phyloP scores from a whole-genome alignment of 2,113 vertebrate species.

The Acinonyx jubatus region DNA sequence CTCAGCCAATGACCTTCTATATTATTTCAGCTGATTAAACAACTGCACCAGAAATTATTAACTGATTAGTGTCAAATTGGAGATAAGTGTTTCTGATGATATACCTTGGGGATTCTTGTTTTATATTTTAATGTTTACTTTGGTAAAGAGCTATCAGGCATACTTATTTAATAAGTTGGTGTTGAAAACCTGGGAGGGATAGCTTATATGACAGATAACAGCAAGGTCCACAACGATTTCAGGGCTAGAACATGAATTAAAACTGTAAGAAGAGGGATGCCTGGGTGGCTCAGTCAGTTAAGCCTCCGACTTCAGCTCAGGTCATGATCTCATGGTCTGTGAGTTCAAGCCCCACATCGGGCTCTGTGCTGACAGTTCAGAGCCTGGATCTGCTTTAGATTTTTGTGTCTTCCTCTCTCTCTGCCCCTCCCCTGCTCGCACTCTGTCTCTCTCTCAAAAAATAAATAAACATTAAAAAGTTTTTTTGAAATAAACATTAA shows the following conservation, averaged over 20 bases:
- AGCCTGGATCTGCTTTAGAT: too few relatives aligned
- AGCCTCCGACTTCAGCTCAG: too few relatives aligned
- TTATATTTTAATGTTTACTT: background rate
- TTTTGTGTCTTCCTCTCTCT: too few relatives aligned
- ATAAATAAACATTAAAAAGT: too few relatives aligned
- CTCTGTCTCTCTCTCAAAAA: too few relatives aligned
- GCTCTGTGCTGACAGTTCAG: too few relatives aligned
- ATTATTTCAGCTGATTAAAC: background rate
- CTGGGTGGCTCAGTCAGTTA: too few relatives aligned
- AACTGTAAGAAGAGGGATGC: background rate
- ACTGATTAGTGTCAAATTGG: background rate
- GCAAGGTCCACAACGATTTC: background rate
- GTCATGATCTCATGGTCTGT: too few relatives aligned
- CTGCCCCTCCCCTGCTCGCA: too few relatives aligned
- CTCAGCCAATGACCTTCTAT: background rate
- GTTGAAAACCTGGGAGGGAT: background rate
- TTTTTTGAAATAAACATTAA: too few relatives aligned
- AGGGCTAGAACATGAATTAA: background rate
- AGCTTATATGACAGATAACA: background rate
- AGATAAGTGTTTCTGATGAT: background rate
- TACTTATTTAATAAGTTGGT: background rate
- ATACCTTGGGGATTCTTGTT: background rate
- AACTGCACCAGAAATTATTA: background rate
- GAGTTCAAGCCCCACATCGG: too few relatives aligned
- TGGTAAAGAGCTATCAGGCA: background rate